phyloP scores from a whole-genome alignment of 2,797 vertebrate species.

The Gobionotothen gibberifrons region DNA sequence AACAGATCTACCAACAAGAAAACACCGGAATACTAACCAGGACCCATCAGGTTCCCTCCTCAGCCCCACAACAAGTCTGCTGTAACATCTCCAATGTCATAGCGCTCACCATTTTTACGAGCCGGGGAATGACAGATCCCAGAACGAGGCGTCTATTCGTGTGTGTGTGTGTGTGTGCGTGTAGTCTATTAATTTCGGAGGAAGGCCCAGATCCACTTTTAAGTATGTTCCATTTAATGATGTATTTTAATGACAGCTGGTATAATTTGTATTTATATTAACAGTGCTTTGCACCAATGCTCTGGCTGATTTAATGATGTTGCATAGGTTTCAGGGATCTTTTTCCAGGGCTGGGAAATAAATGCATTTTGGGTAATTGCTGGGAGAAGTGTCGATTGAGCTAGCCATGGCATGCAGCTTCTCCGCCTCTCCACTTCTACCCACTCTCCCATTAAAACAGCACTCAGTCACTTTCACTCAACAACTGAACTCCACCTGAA shows the following conservation, averaged over 20 bases:
- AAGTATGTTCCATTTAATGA: conserved; percentile 52
- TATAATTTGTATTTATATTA: conserved; percentile 58
- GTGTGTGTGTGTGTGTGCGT: background rate
- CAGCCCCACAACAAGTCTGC: conserved; percentile 42
- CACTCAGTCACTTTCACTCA: conserved; percentile 62
- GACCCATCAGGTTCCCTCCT: conserved; percentile 40
- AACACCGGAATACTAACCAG: conserved; percentile 62
- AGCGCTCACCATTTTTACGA: conserved; percentile 30
- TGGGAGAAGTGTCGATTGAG: conserved; percentile 60
- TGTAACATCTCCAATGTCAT: conserved; percentile 37
- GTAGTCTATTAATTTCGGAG: conserved; percentile 29
- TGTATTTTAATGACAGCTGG: conserved; percentile 60
- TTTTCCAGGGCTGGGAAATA: conserved; percentile 45
- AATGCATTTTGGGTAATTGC: conserved; percentile 70
- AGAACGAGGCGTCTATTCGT: conserved; percentile 10
- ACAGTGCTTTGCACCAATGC: conserved; percentile 38
- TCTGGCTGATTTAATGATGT: conserved; percentile 61
- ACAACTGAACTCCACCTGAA: conserved; percentile 58
- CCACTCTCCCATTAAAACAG: conserved; percentile 64
- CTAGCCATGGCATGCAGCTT: conserved; percentile 44
- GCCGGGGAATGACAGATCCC: conserved; percentile 31
- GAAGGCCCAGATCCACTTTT: conserved; percentile 25
- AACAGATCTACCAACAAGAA: conserved; percentile 61
- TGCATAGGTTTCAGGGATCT: conserved; percentile 40
- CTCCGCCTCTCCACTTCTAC: conserved; percentile 56